Evolutionary conservation across 2,888 invertebrate genomes (phyloP), one percentile per base, ranked within the genome.

Genomic region (Yponomeuta evonymella): DNA sequence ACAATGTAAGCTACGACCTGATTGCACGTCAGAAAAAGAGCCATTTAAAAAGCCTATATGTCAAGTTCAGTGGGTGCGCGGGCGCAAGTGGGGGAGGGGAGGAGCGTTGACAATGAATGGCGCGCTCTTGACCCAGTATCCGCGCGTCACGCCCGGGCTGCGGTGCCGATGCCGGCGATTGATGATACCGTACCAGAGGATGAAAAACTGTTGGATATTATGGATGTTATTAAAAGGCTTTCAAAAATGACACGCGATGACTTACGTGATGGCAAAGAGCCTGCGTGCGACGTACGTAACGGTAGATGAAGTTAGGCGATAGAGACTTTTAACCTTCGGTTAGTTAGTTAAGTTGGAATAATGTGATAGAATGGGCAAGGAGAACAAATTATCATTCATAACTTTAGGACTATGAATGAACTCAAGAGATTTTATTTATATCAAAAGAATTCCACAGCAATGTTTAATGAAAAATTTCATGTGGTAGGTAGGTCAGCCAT

Each of bases 51-150:
- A 86, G 83, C 80, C 82, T 84, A 87, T 85, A 84, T 88, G 89
- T 90, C 90, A 90, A 90, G 89, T 89, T 89, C 89, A 88, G 86
- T 82, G 82, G 82, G 83, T 83, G 83, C 86, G 84, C 81, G 84
- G 84, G 83, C 82, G 85, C 84, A 83, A 71, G 75, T 75, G 74
- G 74, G 73, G 74, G 75, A 75, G 76, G 73, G 79, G 74, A 76
- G 73, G 70, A 64, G 75, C 77, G 83, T 80, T 88, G 91, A 89
- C 92, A 90, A 90, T 90, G 91, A 90, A 90, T 89, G 89, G 86
- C 89, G 89, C 90, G 91, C 90, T 89, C 92, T 92, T 92, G 92
- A 91, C 92, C 92, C 82, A 91, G 89, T 88, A 89, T 87, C 82
- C 80, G 79, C 82, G 78, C 88, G 90, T 83, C 86, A 84, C 84